phyloP scores from a whole-genome alignment of 2,888 invertebrate genomes.

The Brachyptera putata region DNA sequence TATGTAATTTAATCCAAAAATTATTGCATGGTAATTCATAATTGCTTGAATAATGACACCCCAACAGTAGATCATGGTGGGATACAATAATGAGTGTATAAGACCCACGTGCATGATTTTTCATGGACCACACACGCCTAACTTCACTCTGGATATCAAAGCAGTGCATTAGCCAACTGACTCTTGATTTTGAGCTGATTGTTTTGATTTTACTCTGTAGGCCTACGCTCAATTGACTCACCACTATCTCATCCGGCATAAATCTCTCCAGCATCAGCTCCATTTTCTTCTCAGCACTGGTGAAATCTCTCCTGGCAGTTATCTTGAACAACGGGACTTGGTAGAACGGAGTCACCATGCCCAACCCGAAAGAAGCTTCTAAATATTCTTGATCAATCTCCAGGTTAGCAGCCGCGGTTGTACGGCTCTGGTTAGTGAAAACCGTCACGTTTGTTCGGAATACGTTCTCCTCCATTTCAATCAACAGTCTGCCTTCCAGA shows the following conservation, averaged over 20 bases:
- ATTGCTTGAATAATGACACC: too few relatives aligned
- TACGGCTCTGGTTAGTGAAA: conserved; percentile 14
- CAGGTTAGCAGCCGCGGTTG: conserved; percentile 16
- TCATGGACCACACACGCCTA: too few relatives aligned
- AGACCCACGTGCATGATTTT: too few relatives aligned
- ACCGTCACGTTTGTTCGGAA: conserved; percentile 26
- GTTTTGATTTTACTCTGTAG: conserved; percentile 54
- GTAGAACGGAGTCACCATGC: conserved; percentile 59
- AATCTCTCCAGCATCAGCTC: conserved; percentile 55
- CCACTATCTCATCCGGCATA: conserved; percentile 34
- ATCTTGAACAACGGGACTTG: conserved; percentile 61
- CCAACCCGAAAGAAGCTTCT: conserved; percentile 57
- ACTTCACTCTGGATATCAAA: too few relatives aligned
- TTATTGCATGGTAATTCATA: too few relatives aligned
- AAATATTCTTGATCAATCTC: conserved; percentile 61
- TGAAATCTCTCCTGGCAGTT: conserved; percentile 64
- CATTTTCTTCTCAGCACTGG: conserved; percentile 58
- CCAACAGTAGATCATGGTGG: too few relatives aligned
- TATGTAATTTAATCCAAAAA: too few relatives aligned
- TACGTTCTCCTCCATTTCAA: conserved; percentile 22
- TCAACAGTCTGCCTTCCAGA: conserved; percentile 11
- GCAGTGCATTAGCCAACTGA: too few relatives aligned
- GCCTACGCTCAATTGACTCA: conserved; percentile 4
- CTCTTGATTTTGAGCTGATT: too few relatives aligned
- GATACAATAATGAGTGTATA: too few relatives aligned